These are phyloP conservation scores for Caenorhabditis macrosperma DNA, from an alignment of 2,888 invertebrate genomes.

Conservation along the genomic window DNA sequence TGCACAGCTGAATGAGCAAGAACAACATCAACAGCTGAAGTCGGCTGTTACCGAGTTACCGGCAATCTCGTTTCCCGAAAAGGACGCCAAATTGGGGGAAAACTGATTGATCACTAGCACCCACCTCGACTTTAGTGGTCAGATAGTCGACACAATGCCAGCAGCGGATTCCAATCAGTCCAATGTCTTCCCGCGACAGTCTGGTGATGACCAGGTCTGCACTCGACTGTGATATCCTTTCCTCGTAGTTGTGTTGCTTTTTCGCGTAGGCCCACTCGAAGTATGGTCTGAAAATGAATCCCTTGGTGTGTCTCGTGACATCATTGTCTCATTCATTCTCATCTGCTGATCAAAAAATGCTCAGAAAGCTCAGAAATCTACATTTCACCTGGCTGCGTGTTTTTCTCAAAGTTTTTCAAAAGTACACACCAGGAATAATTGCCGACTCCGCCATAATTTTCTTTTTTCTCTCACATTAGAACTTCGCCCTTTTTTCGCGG, in stretches of 20 bases:
- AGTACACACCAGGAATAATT: too few species aligned
- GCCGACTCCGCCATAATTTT: too few species aligned
- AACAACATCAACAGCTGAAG: background rate
- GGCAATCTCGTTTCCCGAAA: too few species aligned
- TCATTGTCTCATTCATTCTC: conserved; percentile 23
- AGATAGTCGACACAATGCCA: conserved; percentile 69
- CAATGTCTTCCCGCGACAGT: conserved; percentile 67
- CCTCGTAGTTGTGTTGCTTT: conserved; percentile 44
- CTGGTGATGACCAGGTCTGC: conserved; percentile 59
- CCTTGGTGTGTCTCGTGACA: background rate
- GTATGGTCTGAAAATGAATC: conserved; percentile 35
- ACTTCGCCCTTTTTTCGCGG: too few species aligned
- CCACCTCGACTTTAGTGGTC: conserved; percentile 40
- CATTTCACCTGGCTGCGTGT: too few species aligned
- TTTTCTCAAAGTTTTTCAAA: too few species aligned
- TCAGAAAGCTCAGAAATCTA: too few species aligned
- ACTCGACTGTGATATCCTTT: conserved; percentile 17
- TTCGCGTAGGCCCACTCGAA: conserved; percentile 49
- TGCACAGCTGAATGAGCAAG: background rate
- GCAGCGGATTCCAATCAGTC: conserved; percentile 69
- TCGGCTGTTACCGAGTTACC: background rate
- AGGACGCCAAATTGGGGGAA: too few species aligned
- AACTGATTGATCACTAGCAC: too few species aligned
- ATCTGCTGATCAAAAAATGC: too few species aligned
- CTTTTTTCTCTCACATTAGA: too few species aligned